Base-by-base conservation (phyloP, 2,113 vertebrate genomes). In the Bubalus kerabau region DNA sequence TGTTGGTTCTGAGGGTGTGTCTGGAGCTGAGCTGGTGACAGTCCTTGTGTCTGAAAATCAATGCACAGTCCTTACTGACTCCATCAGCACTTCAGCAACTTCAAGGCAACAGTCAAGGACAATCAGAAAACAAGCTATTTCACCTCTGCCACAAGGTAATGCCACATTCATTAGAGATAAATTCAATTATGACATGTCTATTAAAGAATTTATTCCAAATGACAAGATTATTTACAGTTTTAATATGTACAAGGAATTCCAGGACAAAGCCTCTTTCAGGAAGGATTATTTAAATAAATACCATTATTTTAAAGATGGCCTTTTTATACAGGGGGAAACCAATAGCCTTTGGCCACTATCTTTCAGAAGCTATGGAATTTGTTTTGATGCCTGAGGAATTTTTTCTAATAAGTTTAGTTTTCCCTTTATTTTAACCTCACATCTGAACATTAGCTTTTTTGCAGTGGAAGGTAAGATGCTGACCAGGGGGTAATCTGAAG, bases 21-120 rank as follows among this genome's bases (percentile, higher is more conserved):
- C 97, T 97, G 97, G 96, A 97, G 97, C 98, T 92, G 54, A 21
- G 17, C 92, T 1, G 95, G 95, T 98, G 96, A 97, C 76, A 71
- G 98, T 98, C 94, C 88, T 94, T 0, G 98, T 97, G 92, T 98
- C 99, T 99, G 96, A 91, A 99, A 98, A 99, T 98, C 98, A 99
- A 99, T 97, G 94, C 95, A 98, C 64, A 99, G 96, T 97, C 85
- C 96, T 97, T 97, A 87, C 0, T 50, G 95, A 96, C 30, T 87
- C 87, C 32, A 36, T 87, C 89, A 85, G 59, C 59, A 23, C 64
- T 46, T 60, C 0, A 97, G 84, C 83, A 97, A 62, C 96, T 54
- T 36, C 90, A 30, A 94, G 96, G 82, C 32, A 13, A 92, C 23
- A 56, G 52, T 87, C 96, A 98, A 98, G 98, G 97, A 87, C 98